phyloP scores from a whole-genome alignment of 2,113 vertebrate genomes.

The Ceyx margarethae region DNA sequence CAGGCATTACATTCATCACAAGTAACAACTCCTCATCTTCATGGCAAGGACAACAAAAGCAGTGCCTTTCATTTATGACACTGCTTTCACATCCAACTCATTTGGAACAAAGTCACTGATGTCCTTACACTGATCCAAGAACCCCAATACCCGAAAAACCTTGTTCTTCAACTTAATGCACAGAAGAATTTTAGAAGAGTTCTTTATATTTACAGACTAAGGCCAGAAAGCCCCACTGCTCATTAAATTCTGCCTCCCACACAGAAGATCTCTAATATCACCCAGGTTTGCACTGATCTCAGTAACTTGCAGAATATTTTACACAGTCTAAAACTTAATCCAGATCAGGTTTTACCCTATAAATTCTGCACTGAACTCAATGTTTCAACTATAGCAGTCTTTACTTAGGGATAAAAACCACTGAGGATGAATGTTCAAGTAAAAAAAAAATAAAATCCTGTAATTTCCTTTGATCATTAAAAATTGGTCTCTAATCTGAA shows the following conservation, averaged over 20 bases:
- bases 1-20: neutral
- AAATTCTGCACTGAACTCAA: neutral
- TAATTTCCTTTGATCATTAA: neutral
- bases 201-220: neutral
- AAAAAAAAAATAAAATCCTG: neutral
- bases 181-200: neutral
- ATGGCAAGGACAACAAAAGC: neutral
- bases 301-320: rapidly evolving
- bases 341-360: neutral
- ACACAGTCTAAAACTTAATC: neutral
- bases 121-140: neutral
- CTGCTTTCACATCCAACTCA: neutral
- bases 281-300: neutral
- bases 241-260: neutral
- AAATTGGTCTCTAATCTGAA: neutral
- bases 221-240: neutral
- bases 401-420: neutral
- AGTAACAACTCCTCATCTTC: neutral
- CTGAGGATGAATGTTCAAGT: neutral
- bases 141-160: neutral
- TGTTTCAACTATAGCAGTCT: neutral
- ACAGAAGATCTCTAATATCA: neutral
- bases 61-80: neutral
- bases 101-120: neutral
- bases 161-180: neutral